Conservation (phyloP, 1,140 invertebrate genomes). For the Zaprionus gabonicus region DNA sequence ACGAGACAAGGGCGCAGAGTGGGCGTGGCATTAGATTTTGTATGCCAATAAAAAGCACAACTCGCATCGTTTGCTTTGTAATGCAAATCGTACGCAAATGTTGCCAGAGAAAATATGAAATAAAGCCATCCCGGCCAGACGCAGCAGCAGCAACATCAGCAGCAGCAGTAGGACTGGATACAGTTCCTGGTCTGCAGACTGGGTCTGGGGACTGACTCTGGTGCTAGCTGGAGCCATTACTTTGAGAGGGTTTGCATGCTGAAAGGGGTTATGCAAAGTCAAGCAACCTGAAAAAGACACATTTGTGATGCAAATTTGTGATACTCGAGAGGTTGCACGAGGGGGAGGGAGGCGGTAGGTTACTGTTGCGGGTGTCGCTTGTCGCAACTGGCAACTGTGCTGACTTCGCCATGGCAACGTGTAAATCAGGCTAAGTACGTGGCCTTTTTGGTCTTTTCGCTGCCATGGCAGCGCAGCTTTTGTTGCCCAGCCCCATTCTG, state of each 20-base stretch:
- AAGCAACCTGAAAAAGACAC: constrained; percentile 83
- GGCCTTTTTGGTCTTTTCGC: constrained; percentile 79
- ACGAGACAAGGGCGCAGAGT: constrained; percentile 15
- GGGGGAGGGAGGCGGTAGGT: not conserved
- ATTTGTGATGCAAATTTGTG: constrained; percentile 81
- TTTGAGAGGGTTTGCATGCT: constrained; percentile 53
- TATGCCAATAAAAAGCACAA: constrained; percentile 51
- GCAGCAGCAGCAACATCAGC: not conserved
- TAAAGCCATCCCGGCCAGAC: constrained; percentile 53
- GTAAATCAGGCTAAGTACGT: constrained; percentile 82
- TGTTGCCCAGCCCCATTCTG: constrained; percentile 8
- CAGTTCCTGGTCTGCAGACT: not conserved
- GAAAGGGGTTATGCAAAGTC: constrained; percentile 81
- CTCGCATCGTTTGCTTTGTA: constrained; percentile 62
- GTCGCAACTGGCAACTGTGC: constrained; percentile 20
- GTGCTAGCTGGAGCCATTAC: constrained; percentile 50
- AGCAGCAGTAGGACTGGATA: constrained; percentile 1
- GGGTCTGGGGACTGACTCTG: not conserved
- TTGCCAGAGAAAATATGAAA: constrained; percentile 77
- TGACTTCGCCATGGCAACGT: constrained; percentile 65
- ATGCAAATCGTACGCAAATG: constrained; percentile 77
- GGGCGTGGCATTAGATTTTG: constrained; percentile 50
- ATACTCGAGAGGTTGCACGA: constrained; percentile 36
- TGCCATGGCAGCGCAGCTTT: constrained; percentile 56
- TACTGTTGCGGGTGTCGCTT: not conserved